phyloP scores from a whole-genome alignment of 1,140 invertebrate species.

The Lethrus apterus region DNA sequence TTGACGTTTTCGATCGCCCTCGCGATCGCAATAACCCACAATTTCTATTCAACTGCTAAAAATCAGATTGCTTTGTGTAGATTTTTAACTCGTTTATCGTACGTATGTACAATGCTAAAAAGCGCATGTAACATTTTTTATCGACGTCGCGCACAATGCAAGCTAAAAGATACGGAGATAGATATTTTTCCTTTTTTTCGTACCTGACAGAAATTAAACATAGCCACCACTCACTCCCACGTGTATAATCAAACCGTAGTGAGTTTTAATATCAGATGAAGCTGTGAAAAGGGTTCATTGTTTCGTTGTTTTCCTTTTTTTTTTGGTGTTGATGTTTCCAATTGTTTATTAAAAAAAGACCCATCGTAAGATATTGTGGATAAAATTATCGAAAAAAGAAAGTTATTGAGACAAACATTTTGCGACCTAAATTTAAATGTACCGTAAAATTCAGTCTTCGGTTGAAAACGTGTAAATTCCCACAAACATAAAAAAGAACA shows the following conservation, averaged over 20 bases:
- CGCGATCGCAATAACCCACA: too few relatives aligned
- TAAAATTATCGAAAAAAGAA: too few relatives aligned
- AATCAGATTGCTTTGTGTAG: slow-evolving; percentile 5
- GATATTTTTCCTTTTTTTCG: slow-evolving; percentile 7
- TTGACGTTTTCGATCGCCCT: too few relatives aligned
- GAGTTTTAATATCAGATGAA: slow-evolving; percentile 13
- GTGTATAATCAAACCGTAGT: slow-evolving; percentile 4
- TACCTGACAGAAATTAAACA: slow-evolving; percentile 12
- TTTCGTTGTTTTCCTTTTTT: too few relatives aligned
- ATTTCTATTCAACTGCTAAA: too few relatives aligned
- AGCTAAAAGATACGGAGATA: slow-evolving; percentile 8
- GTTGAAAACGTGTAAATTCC: too few relatives aligned
- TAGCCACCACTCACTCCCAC: slow-evolving; percentile 11
- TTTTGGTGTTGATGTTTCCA: slow-evolving; percentile 9
- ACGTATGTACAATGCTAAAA: slow-evolving; percentile 9
- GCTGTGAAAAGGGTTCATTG: slow-evolving; percentile 11
- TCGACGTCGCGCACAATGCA: slow-evolving; percentile 4
- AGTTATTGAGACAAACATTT: too few relatives aligned
- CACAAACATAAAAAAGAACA: too few relatives aligned
- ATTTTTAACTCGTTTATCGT: slow-evolving; percentile 8
- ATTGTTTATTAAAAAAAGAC: too few relatives aligned
- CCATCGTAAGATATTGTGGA: too few relatives aligned
- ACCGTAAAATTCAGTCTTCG: too few relatives aligned
- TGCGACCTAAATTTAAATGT: too few relatives aligned
- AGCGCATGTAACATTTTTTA: slow-evolving; percentile 9